Conservation (phyloP, 2,797 vertebrate species). For the Myoxocephalus aenaeus region DNA sequence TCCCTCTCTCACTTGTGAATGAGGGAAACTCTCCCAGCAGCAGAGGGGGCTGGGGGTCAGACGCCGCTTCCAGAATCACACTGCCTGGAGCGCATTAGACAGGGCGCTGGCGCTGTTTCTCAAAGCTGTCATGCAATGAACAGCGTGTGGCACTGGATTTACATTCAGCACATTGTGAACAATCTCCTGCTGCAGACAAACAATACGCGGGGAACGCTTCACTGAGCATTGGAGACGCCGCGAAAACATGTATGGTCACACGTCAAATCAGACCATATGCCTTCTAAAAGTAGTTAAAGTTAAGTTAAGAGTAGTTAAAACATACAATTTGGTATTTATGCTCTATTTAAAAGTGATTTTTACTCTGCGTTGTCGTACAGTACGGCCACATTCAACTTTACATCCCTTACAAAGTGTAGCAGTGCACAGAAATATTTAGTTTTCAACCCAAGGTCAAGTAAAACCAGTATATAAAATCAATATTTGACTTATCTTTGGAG, state of each 20-base stretch:
- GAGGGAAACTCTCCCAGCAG: conserved; percentile 68
- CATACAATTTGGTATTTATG: background rate
- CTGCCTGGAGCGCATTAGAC: no score
- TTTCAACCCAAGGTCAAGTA: background rate
- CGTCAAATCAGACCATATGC: no score
- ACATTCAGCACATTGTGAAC: conserved; percentile 58
- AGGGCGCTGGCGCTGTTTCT: no score
- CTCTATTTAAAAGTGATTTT: background rate
- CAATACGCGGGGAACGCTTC: conserved; percentile 26
- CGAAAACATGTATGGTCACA: no score
- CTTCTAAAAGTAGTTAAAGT: no score
- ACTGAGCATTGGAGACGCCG: conserved; percentile 19
- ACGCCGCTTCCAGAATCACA: conserved; percentile 18
- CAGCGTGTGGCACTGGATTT: no score
- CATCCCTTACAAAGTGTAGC: no score
- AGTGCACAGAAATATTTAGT: no score
- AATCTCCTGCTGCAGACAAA: conserved; percentile 34
- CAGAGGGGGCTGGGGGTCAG: conserved; percentile 61
- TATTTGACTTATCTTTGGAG: background rate
- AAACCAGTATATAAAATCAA: conserved; percentile 2
- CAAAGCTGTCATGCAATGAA: no score
- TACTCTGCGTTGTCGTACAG: no score
- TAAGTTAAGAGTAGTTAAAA: background rate
- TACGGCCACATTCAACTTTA: no score
- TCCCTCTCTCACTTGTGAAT: conserved; percentile 64